These are phyloP conservation scores for Callyntrura guangdongensis DNA, from an alignment of 2,888 invertebrate genomes.

Conservation along the genomic window DNA sequence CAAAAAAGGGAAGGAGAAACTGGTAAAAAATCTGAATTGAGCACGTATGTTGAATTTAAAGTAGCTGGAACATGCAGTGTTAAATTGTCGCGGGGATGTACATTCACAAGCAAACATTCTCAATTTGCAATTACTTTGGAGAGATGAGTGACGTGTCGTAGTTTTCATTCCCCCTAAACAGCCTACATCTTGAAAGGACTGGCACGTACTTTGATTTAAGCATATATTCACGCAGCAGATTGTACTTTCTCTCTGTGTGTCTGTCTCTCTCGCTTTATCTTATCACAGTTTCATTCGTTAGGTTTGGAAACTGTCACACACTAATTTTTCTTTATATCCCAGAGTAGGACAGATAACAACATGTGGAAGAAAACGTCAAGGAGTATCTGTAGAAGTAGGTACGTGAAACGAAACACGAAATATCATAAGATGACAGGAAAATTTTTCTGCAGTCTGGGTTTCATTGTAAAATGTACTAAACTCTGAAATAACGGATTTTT, in stretches of 20 bases:
- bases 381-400: neutral
- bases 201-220: neutral
- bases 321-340: constrained; percentile 25
- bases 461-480: neutral
- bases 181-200: neutral
- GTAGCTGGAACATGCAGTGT: neutral
- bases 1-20: neutral
- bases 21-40: constrained; percentile 14
- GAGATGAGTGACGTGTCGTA: constrained; percentile 52
- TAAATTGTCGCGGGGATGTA: constrained; percentile 26
- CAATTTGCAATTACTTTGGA: constrained; percentile 59
- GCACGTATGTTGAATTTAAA: constrained; percentile 46
- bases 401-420: neutral
- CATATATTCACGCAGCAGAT: neutral
- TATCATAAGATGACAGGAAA: neutral
- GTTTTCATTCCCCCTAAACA: neutral
- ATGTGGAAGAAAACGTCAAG: too few relatives aligned
- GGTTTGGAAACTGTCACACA: neutral
- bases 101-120: constrained; percentile 34
- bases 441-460: neutral
- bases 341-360: too few relatives aligned
- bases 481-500: too few relatives aligned
- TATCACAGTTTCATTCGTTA: neutral
- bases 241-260: too few relatives aligned
- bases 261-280: neutral